These are phyloP conservation scores for Coendou prehensilis DNA, from an alignment of 2,797 vertebrate species.

Conservation along the genomic window DNA sequence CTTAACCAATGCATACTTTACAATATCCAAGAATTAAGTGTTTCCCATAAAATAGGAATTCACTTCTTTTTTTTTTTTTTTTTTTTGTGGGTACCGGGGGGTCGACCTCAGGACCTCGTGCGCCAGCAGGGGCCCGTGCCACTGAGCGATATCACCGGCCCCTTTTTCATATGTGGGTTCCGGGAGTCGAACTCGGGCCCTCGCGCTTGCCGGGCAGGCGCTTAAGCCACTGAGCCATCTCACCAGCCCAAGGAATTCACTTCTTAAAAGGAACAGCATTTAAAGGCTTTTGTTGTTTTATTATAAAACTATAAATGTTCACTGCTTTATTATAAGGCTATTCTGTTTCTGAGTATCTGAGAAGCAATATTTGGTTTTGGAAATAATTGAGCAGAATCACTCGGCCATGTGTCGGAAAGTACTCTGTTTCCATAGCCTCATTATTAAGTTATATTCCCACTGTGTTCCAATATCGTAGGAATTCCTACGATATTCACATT, in stretches of 20 bases:
- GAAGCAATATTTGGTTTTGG: constrained; percentile 14
- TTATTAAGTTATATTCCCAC: neutral
- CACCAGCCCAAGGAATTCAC: constrained; percentile 37
- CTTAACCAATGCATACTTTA: neutral
- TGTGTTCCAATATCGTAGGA: too few species aligned
- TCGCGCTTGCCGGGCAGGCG: too few species aligned
- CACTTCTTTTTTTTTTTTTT: too few species aligned
- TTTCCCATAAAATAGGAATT: constrained; percentile 61
- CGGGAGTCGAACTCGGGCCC: too few species aligned
- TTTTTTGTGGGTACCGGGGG: too few species aligned
- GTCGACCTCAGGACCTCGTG: too few species aligned
- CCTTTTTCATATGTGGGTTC: too few species aligned
- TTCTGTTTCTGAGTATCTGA: constrained; percentile 38
- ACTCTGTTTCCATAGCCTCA: neutral
- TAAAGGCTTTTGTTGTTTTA: constrained; percentile 45
- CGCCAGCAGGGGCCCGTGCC: too few species aligned
- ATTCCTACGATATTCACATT: neutral
- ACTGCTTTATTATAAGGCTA: neutral
- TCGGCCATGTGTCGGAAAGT: neutral
- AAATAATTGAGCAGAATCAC: constrained; percentile 34
- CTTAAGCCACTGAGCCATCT: too few species aligned
- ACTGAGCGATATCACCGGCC: too few species aligned
- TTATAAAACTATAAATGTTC: constrained; percentile 56
- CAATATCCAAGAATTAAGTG: neutral
- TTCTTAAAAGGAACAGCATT: constrained; percentile 33